Percentiles rank a stretch among this genome's conserved stretches.
These are phyloP conservation scores for Omphaloscelis lunosa DNA, from an alignment of 2,888 invertebrate genomes.

Conservation along the genomic window DNA sequence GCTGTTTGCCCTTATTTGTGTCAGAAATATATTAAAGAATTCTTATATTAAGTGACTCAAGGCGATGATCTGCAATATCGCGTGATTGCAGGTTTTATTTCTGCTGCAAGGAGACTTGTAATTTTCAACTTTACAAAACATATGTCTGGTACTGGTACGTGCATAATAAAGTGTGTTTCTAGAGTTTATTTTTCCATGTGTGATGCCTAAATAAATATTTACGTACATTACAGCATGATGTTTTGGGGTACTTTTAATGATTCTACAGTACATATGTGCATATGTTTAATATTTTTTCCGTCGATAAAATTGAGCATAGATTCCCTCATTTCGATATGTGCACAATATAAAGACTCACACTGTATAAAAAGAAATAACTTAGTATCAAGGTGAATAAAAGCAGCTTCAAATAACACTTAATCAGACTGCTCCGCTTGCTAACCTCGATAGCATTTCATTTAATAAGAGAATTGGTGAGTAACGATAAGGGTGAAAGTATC, in stretches of 20 bases:
- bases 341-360: no score
- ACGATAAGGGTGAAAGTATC: constrained; percentile 17
- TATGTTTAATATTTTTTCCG: no score
- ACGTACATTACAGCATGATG: background rate
- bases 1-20: constrained; percentile 1
- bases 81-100: constrained; percentile 25
- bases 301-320: no score
- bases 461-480: constrained; percentile 10
- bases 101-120: background rate
- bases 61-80: background rate
- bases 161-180: background rate
- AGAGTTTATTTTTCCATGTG: background rate
- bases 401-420: background rate
- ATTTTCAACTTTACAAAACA: constrained; percentile 13
- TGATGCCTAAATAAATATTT: background rate
- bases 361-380: background rate
- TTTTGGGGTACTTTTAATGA: background rate
- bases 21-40: background rate
- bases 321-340: no score
- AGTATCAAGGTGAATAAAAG: background rate
- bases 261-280: no score
- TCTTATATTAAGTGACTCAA: constrained; percentile 28
- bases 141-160: background rate
- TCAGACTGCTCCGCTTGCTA: background rate
- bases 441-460: background rate